Percentiles rank a stretch among this genome's conserved stretches.
These are phyloP conservation scores for Folsomia manolachei DNA, from an alignment of 2,888 invertebrate species.

Conservation along the genomic window DNA sequence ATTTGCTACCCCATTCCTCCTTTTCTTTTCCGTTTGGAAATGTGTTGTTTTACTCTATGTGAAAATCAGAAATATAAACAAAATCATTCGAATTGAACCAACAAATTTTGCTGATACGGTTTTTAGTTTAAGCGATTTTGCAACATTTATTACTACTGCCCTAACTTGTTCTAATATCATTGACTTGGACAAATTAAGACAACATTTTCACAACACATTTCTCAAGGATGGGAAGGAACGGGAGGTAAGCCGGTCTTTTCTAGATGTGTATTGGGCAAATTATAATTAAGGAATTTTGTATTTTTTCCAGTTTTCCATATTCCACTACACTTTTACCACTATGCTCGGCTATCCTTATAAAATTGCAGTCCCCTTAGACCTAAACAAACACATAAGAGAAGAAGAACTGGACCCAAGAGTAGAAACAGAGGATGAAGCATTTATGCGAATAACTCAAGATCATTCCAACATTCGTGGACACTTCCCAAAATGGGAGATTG, in stretches of 20 bases:
- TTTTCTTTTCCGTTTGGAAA: too few species aligned
- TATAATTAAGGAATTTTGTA: too few species aligned
- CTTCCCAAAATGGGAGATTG: conserved; percentile 2
- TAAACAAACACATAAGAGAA: not conserved
- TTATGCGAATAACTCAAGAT: not conserved
- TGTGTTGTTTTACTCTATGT: too few species aligned
- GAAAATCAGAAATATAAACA: too few species aligned
- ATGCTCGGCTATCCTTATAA: not conserved
- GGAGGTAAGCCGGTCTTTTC: not conserved
- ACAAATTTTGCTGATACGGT: too few species aligned
- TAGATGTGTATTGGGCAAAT: not conserved
- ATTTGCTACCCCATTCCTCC: too few species aligned
- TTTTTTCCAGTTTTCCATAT: not conserved
- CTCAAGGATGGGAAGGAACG: not conserved
- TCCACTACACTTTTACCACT: not conserved
- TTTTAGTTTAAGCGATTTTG: too few species aligned
- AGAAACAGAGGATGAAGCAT: not conserved
- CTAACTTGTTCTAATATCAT: too few species aligned
- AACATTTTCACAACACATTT: not conserved
- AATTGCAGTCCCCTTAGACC: not conserved
- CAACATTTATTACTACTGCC: too few species aligned
- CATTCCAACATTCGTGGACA: not conserved
- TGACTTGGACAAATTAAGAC: not conserved
- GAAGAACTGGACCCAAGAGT: not conserved
- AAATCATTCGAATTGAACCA: too few species aligned